Percentiles rank a stretch among this genome's conserved stretches.
phyloP scores from a whole-genome alignment of 2,113 vertebrate genomes.

The Puntigrus tetrazona region DNA sequence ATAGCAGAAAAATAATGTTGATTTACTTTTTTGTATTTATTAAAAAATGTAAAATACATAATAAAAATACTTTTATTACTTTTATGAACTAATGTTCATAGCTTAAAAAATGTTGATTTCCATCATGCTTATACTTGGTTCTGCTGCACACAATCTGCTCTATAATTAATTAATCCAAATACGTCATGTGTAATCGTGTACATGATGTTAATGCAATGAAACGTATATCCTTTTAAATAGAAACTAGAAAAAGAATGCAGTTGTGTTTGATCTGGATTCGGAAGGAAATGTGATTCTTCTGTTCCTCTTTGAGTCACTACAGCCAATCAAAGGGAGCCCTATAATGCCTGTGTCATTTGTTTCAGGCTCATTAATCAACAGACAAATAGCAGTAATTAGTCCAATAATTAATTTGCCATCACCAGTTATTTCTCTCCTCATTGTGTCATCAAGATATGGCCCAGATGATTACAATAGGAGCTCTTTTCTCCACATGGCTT shows the following conservation, averaged over 20 bases:
- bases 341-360: constrained; percentile 33
- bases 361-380: constrained; percentile 58
- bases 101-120: too few relatives aligned
- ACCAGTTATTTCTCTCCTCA: constrained; percentile 41
- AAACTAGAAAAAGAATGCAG: not conserved
- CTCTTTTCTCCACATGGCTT: constrained; percentile 57
- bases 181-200: too few relatives aligned
- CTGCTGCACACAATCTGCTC: too few relatives aligned
- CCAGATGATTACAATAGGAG: constrained; percentile 67
- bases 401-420: constrained; percentile 72
- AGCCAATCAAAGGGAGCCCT: constrained; percentile 21
- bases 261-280: not conserved
- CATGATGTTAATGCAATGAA: not conserved
- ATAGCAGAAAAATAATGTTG: too few relatives aligned
- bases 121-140: too few relatives aligned
- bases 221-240: constrained; percentile 33
- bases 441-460: constrained; percentile 36
- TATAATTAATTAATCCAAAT: too few relatives aligned
- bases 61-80: too few relatives aligned
- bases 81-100: too few relatives aligned
- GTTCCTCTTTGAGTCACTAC: constrained; percentile 8
- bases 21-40: too few relatives aligned
- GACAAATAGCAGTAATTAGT: constrained; percentile 68
- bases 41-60: too few relatives aligned
- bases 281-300: not conserved